Evolutionary conservation across 2,888 invertebrate species (phyloP).

Genomic region (Phyllotreta cruciferae): DNA sequence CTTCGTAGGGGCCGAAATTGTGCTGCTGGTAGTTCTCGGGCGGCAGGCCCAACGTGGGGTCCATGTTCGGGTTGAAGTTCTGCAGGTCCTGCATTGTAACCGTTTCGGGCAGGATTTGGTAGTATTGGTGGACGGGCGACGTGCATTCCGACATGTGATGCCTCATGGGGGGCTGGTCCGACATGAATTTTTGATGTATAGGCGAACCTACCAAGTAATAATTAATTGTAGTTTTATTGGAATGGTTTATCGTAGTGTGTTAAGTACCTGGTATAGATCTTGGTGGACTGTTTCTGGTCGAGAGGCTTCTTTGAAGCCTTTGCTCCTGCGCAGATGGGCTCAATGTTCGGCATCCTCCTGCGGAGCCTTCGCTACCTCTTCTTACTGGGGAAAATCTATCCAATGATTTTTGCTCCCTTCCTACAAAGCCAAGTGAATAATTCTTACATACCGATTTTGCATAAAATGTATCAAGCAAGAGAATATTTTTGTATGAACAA

Average conservation of each 20-base stretch:
- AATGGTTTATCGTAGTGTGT: not conserved
- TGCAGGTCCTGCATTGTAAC: conserved; percentile 61
- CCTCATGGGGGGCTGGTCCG: conserved; percentile 48
- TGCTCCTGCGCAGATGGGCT: conserved; percentile 73
- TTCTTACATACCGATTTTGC: not conserved
- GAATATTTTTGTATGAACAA: too few species aligned
- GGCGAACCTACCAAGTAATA: conserved; percentile 64
- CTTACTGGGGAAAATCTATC: conserved; percentile 92
- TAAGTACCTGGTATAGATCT: conserved; percentile 66
- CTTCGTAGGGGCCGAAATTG: conserved; percentile 43
- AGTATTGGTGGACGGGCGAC: conserved; percentile 69
- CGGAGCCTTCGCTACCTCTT: conserved; percentile 82
- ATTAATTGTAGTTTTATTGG: conserved; percentile 8
- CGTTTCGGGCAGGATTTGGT: conserved; percentile 59
- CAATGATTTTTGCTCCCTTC: conserved; percentile 65
- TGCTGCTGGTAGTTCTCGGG: conserved; percentile 46
- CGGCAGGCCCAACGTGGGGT: conserved; percentile 49
- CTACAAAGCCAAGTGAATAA: conserved; percentile 52
- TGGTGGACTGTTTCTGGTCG: conserved; percentile 60
- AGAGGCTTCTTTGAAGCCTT: conserved; percentile 73
- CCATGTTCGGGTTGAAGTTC: conserved; percentile 40
- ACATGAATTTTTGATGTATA: conserved; percentile 65
- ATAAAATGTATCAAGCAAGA: too few species aligned
- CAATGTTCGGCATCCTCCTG: conserved; percentile 64
- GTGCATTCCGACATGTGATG: conserved; percentile 56